A percentile compares a stretch with the other conserved stretches of the same genome.
Conservation (phyloP, 2,797 vertebrate species). For the Poecilia velifera region DNA sequence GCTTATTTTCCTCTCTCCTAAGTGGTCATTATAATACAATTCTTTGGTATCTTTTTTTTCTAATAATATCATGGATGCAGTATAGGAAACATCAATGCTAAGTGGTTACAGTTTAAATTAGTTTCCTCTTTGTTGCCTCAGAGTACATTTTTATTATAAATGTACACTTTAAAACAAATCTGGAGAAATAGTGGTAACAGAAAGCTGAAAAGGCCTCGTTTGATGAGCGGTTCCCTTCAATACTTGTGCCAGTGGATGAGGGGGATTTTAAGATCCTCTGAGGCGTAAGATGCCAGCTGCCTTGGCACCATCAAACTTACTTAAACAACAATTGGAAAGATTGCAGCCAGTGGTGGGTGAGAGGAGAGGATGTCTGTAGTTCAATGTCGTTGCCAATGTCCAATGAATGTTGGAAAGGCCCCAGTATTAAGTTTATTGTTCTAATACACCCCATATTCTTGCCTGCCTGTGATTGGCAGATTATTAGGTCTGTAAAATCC, state of each 20-base stretch:
- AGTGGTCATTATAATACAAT: not conserved
- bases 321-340: conserved; percentile 43
- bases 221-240: conserved; percentile 25
- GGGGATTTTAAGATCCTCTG: conserved; percentile 53
- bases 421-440: conserved; percentile 26
- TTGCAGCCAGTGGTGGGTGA: conserved; percentile 24
- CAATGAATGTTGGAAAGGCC: conserved; percentile 19
- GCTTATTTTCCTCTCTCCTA: not conserved
- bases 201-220: conserved; percentile 14
- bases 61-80: not conserved
- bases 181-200: not conserved
- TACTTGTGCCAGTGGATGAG: conserved; percentile 41
- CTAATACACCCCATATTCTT: not conserved
- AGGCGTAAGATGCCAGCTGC: conserved; percentile 46
- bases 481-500: conserved; percentile 9
- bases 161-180: conserved; percentile 1
- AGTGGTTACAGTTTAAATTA: not conserved
- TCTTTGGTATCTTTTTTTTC: not conserved
- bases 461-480: not conserved
- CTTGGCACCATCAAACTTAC: conserved; percentile 43
- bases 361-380: conserved; percentile 19
- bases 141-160: not conserved
- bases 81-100: not conserved
- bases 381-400: conserved; percentile 23
- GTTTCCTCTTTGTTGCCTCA: conserved; percentile 6